These are phyloP conservation scores for Calephelis perditalis DNA, from an alignment of 2,888 invertebrate genomes.

Conservation along the genomic window DNA sequence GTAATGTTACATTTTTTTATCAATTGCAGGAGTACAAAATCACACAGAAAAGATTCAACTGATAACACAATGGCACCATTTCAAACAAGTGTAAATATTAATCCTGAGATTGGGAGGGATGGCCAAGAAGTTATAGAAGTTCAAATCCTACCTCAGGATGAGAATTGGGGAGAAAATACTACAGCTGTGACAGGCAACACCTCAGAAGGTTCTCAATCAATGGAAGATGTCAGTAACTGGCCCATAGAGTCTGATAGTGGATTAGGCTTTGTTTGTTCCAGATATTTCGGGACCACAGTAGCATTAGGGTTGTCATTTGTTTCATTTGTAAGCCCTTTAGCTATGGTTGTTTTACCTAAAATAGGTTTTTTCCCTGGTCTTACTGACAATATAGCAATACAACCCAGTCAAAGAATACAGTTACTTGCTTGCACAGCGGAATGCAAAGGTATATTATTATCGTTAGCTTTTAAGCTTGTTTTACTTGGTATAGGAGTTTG, in stretches of 20 bases:
- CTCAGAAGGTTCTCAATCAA: constrained; percentile 95
- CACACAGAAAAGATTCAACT: constrained; percentile 79
- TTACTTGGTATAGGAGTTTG: constrained; percentile 93
- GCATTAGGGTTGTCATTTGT: constrained; percentile 88
- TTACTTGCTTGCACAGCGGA: constrained; percentile 92
- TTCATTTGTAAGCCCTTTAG: constrained; percentile 94
- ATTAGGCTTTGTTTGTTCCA: constrained; percentile 85
- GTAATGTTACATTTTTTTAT: no score
- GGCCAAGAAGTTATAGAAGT: constrained; percentile 97
- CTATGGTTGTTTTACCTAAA: constrained; percentile 96
- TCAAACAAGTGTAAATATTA: constrained; percentile 90
- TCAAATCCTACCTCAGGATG: constrained; percentile 96
- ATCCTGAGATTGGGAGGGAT: constrained; percentile 85
- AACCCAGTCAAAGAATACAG: constrained; percentile 82
- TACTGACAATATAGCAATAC: constrained; percentile 82
- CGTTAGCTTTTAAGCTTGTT: constrained; percentile 93
- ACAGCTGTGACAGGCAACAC: constrained; percentile 98
- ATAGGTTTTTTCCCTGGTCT: constrained; percentile 89
- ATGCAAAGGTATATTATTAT: constrained; percentile 95
- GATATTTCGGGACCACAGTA: constrained; percentile 89
- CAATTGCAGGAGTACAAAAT: constrained; percentile 79
- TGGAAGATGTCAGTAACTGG: constrained; percentile 93
- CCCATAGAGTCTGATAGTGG: constrained; percentile 86
- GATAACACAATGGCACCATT: constrained; percentile 88
- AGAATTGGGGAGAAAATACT: constrained; percentile 99